Percentiles rank a stretch among this genome's conserved stretches.
These are phyloP conservation scores for Drosophila parvula DNA, from an alignment of 1,140 invertebrate genomes.

Conservation along the genomic window DNA sequence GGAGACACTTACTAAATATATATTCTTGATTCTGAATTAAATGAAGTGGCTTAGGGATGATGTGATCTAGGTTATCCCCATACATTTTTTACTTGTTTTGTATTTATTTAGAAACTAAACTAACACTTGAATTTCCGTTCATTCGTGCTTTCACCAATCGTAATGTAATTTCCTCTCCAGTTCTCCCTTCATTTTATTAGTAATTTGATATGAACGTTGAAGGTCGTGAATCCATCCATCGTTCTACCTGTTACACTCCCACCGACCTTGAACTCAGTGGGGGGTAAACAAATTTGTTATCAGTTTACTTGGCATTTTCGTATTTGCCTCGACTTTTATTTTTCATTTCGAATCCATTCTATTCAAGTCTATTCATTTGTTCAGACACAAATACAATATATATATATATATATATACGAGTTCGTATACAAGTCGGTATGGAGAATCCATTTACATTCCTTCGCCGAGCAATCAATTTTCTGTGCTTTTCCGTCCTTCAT, in stretches of 20 bases:
- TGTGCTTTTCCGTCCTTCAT: conserved; percentile 34
- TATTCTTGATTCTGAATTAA: background rate
- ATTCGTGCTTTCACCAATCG: background rate
- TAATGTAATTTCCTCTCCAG: background rate
- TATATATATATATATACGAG: conserved; percentile 1
- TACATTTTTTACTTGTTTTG: background rate
- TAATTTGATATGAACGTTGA: conserved; percentile 8
- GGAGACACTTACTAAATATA: too few relatives aligned
- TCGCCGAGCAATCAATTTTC: conserved; percentile 51
- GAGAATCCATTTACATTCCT: conserved; percentile 43
- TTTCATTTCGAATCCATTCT: conserved; percentile 30
- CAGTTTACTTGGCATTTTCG: conserved; percentile 41
- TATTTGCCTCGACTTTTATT: conserved; percentile 13
- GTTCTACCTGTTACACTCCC: conserved; percentile 21
- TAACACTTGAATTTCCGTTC: conserved; percentile 6
- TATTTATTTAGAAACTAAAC: background rate
- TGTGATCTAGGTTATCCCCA: too few relatives aligned
- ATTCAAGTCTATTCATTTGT: conserved; percentile 43
- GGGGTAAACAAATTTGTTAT: conserved; percentile 50
- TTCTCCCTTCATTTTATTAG: background rate
- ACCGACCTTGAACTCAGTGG: conserved; percentile 32
- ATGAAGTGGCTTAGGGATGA: background rate
- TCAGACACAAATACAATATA: conserved; percentile 1
- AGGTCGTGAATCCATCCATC: background rate
- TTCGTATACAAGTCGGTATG: conserved; percentile 22